A percentile compares a stretch with the other conserved stretches of the same genome.
phyloP scores from a whole-genome alignment of 2,888 invertebrate genomes.

The Coelopa pilipes region DNA sequence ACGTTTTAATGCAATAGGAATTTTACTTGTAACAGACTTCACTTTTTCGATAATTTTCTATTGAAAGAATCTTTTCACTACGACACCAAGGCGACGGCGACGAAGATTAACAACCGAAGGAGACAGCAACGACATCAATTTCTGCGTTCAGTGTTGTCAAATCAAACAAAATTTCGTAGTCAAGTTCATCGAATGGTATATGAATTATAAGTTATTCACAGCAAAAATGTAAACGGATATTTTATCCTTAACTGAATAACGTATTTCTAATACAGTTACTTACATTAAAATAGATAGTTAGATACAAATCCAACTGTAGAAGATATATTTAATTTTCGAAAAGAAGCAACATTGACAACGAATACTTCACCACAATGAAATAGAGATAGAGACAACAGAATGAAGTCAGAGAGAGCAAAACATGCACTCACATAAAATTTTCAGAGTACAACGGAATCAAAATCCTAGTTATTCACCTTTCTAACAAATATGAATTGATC shows the following conservation, averaged over 20 bases:
- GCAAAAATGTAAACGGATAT: neutral
- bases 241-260: neutral
- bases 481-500: neutral
- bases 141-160: conserved; percentile 10
- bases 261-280: neutral
- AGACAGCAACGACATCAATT: conserved; percentile 28
- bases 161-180: neutral
- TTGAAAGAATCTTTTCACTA: conserved; percentile 22
- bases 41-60: conserved; percentile 19
- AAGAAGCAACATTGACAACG: conserved; percentile 19
- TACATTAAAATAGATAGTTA: too few species aligned
- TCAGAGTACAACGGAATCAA: neutral
- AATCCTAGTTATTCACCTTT: too few species aligned
- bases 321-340: neutral
- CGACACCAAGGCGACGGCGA: conserved; percentile 11
- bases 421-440: conserved; percentile 14
- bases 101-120: conserved; percentile 12
- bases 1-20: conserved; percentile 3
- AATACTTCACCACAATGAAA: neutral
- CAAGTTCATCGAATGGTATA: neutral
- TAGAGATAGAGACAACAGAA: neutral
- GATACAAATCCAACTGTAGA: too few species aligned
- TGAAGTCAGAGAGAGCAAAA: conserved; percentile 29
- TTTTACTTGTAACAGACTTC: conserved; percentile 11
- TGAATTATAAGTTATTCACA: neutral